A percentile compares a stretch with the other conserved stretches of the same genome.
These are phyloP conservation scores for Benthosema pterotum DNA, from an alignment of 2,797 vertebrate genomes.

Conservation along the genomic window DNA sequence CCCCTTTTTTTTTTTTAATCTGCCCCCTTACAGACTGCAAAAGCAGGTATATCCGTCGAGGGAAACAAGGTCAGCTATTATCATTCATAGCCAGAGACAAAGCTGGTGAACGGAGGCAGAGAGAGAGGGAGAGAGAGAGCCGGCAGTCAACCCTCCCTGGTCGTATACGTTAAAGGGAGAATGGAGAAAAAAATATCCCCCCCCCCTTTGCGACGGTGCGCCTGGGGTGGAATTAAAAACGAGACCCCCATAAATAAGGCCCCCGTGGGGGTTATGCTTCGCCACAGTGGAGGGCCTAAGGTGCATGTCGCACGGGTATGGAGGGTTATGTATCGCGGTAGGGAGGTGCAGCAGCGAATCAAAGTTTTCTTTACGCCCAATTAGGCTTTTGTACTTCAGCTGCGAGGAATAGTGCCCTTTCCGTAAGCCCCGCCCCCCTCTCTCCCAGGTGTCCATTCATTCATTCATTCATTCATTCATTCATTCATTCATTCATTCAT, in stretches of 20 bases:
- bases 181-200: no score
- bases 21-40: slow-evolving; percentile 33
- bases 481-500: no score
- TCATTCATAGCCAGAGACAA: slow-evolving; percentile 73
- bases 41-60: slow-evolving; percentile 57
- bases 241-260: slow-evolving; percentile 75
- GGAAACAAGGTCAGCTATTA: slow-evolving; percentile 79
- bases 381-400: no score
- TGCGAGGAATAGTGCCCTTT: no score
- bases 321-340: slow-evolving; percentile 27
- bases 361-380: no score
- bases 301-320: slow-evolving; percentile 49
- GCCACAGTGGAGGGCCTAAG: slow-evolving; percentile 55
- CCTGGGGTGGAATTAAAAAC: slow-evolving; percentile 71
- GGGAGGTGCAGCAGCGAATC: slow-evolving; percentile 6
- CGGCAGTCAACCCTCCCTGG: no score
- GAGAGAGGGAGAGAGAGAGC: no score
- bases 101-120: slow-evolving; percentile 18
- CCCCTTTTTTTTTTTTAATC: slow-evolving; percentile 66
- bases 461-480: no score
- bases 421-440: no score
- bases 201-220: neutral
- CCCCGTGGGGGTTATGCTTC: slow-evolving; percentile 48
- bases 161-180: no score
- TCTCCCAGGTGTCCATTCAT: no score